Evolutionary conservation across 2,888 invertebrate species (phyloP).

Genomic region (Chorisops tibialis): DNA sequence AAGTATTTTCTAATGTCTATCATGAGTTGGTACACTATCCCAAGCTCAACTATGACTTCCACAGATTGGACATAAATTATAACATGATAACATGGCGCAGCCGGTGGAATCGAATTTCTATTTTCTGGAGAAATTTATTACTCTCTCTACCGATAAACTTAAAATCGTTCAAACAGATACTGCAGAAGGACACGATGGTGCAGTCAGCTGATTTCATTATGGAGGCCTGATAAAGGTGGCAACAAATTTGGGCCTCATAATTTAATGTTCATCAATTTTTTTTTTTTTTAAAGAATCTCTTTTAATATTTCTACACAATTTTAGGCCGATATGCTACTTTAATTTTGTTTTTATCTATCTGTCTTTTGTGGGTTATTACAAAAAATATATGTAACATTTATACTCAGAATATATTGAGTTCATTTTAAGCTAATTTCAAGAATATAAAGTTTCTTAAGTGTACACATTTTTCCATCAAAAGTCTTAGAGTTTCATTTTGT

Average conservation of each 20-base stretch:
- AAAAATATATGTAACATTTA: conserved; percentile 18
- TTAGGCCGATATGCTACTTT: conserved; percentile 29
- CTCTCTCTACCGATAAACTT: too few relatives aligned
- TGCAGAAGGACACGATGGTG: background rate
- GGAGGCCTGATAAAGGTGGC: conserved; percentile 2
- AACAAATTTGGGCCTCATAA: background rate
- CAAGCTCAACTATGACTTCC: too few relatives aligned
- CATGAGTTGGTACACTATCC: too few relatives aligned
- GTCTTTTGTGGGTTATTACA: conserved; percentile 14
- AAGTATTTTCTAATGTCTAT: too few relatives aligned
- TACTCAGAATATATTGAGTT: background rate
- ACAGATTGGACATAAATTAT: too few relatives aligned
- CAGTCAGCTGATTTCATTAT: background rate
- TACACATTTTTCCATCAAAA: conserved; percentile 1
- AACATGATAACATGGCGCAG: too few relatives aligned
- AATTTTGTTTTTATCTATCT: background rate
- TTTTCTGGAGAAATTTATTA: too few relatives aligned
- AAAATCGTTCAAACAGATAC: background rate
- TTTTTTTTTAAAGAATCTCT: background rate
- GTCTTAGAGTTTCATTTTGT: background rate
- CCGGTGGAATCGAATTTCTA: too few relatives aligned
- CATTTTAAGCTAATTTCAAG: background rate
- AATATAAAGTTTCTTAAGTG: background rate
- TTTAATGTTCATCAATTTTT: background rate
- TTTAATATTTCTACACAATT: conserved; percentile 1